Percentiles rank a stretch among this genome's conserved stretches.
These are phyloP conservation scores for Centropyge bicolor DNA, from an alignment of 2,797 vertebrate genomes.

Conservation along the genomic window DNA sequence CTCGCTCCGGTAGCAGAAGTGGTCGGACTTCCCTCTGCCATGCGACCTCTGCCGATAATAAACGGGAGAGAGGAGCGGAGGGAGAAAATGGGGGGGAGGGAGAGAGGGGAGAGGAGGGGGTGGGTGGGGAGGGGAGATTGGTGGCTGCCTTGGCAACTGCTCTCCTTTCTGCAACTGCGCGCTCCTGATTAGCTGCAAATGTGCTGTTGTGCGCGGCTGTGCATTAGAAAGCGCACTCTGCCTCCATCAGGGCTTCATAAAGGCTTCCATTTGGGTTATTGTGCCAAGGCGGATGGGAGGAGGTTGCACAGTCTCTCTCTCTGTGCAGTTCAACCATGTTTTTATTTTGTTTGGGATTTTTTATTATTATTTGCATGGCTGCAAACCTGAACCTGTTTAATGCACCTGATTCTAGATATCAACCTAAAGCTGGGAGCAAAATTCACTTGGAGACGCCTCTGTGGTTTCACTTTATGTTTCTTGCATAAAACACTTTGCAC, in stretches of 20 bases:
- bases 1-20: slow-evolving; percentile 84
- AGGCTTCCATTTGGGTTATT: slow-evolving; percentile 80
- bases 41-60: slow-evolving; percentile 91
- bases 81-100: slow-evolving; percentile 55
- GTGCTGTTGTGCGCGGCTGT: slow-evolving; percentile 79
- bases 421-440: slow-evolving; percentile 12
- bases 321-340: slow-evolving; percentile 44
- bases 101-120: slow-evolving; percentile 85
- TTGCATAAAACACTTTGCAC: too few relatives aligned
- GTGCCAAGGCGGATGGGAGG: slow-evolving; percentile 70
- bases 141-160: slow-evolving; percentile 87
- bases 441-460: slow-evolving; percentile 11
- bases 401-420: slow-evolving; percentile 30
- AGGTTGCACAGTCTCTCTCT: slow-evolving; percentile 49
- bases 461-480: not conserved
- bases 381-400: slow-evolving; percentile 26
- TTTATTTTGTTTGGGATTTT: slow-evolving; percentile 18
- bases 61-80: slow-evolving; percentile 84
- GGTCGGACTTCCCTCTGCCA: slow-evolving; percentile 85
- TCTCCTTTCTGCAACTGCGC: slow-evolving; percentile 86
- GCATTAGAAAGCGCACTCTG: slow-evolving; percentile 76
- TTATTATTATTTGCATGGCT: slow-evolving; percentile 28
- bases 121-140: slow-evolving; percentile 84
- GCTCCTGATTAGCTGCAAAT: slow-evolving; percentile 85
- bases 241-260: slow-evolving; percentile 77